phyloP scores from a whole-genome alignment of 2,113 vertebrate genomes.

The Cervus canadensis region DNA sequence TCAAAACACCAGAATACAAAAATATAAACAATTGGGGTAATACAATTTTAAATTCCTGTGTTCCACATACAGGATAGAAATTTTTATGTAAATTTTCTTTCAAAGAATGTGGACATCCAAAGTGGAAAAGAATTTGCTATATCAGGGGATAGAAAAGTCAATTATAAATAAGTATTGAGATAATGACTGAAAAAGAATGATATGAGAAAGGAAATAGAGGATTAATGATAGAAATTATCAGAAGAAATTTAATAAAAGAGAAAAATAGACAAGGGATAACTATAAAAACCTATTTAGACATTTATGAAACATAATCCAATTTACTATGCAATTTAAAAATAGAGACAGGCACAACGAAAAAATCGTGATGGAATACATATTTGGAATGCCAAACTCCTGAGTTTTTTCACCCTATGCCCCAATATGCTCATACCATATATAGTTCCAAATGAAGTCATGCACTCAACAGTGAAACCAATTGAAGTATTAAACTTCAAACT shows the following conservation, averaged over 20 bases:
- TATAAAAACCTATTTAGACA: neutral
- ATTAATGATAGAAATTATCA: neutral
- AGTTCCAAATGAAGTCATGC: neutral
- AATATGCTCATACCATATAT: neutral
- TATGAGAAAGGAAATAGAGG: neutral
- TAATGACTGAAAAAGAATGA: neutral
- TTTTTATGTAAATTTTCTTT: neutral
- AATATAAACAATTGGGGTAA: neutral
- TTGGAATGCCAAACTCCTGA: neutral
- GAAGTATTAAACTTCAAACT: neutral
- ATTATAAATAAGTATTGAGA: neutral
- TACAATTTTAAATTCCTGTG: neutral
- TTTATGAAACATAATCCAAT: neutral
- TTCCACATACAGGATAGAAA: neutral
- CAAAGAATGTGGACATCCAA: neutral
- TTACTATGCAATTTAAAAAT: neutral
- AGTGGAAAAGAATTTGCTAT: neutral
- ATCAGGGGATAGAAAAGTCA: neutral
- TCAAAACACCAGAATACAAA: neutral
- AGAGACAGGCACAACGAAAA: neutral
- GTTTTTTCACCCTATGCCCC: neutral
- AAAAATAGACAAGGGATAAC: neutral
- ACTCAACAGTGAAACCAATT: neutral
- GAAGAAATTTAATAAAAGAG: neutral
- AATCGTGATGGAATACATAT: neutral